Base-by-base conservation (phyloP, 2,797 vertebrate genomes). In the Masticophis lateralis region DNA sequence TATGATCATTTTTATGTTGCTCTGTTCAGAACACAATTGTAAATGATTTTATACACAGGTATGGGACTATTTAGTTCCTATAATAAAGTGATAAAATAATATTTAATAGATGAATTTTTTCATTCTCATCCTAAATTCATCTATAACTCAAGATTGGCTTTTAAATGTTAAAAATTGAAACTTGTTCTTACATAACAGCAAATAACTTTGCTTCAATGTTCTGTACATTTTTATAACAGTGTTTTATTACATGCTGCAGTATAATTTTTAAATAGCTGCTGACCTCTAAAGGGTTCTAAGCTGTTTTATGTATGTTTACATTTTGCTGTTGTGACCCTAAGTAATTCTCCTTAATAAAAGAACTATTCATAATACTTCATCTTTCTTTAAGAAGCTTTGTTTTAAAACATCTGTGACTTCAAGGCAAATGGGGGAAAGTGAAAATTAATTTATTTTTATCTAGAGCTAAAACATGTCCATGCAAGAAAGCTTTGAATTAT, bases 401-500 rank as follows among this genome's bases (percentile, higher is more conserved):
- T 94, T 93, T 94, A 94, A 91, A 61, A 95, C 66, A 14, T 88
- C 47, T 1, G 0, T 27, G 20, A 92, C 69, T 95, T 63, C 60
- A 91, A 95, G 16, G 43, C 43, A 94, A 93, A 51, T 56, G 11
- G 20, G n/a, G 2, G 27, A 11, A 4, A 57, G 43, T 94, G 51
- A 94, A 95, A 93, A 91, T 59, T 9, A 25, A 56, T 83, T 93
- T 87, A 27, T 79, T 95, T 94, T 94, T 95, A 86, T 59, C n/a
- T 66, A 90, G 79, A 27, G 51, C 20, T 95, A 93, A 95, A 92
- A 55, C 92, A 89, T 56, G 7, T 92, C 90, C 61, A 60, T 32
- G 32, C 91, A 86, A 93, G 89, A 88, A 95, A 93, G 10, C 86
- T 90, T 86, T 93, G 51, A 10, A 74, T 89, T 86, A 66, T 7